Evolutionary conservation across 2,888 invertebrate genomes (phyloP).

Genomic region (Chymomyza amoena): DNA sequence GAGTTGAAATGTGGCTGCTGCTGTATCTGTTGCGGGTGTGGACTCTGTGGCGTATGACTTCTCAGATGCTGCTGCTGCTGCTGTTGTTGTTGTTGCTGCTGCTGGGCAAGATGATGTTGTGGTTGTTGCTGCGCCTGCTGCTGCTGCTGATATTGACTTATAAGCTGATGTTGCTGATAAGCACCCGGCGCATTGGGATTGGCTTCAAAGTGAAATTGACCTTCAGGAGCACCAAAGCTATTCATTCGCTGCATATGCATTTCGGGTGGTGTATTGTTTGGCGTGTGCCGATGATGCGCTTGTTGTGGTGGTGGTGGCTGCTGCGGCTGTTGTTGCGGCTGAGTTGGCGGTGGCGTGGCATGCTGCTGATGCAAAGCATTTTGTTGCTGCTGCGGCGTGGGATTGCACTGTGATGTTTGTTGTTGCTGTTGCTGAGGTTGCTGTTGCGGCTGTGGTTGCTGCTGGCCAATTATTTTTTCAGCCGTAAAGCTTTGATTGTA

Average conservation of each 20-base stretch:
- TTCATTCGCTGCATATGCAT: constrained; percentile 75
- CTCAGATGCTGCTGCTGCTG: constrained; percentile 65
- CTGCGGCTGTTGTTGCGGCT: constrained; percentile 51
- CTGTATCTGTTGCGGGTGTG: constrained; percentile 61
- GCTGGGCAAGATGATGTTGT: constrained; percentile 68
- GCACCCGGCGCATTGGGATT: constrained; percentile 55
- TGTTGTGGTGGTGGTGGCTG: constrained; percentile 34
- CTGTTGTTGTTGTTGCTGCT: constrained; percentile 49
- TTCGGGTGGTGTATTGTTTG: constrained; percentile 64
- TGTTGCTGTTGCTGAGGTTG: constrained; percentile 45
- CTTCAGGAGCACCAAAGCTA: constrained; percentile 70
- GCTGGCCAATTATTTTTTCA: constrained; percentile 73
- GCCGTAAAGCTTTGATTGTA: constrained; percentile 77
- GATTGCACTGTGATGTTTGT: not conserved
- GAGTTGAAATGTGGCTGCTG: constrained; percentile 68
- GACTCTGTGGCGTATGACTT: constrained; percentile 66
- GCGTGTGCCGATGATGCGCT: constrained; percentile 69
- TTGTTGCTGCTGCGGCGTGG: constrained; percentile 44
- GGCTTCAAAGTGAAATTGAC: constrained; percentile 76
- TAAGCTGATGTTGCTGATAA: constrained; percentile 76
- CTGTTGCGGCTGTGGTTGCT: constrained; percentile 57
- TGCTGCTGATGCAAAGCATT: constrained; percentile 62
- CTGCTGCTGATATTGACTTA: constrained; percentile 75
- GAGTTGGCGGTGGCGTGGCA: constrained; percentile 44
- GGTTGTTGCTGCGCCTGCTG: constrained; percentile 62